These are phyloP conservation scores for Vicugna pacos DNA, from an alignment of 2,113 vertebrate species.

Conservation along the genomic window DNA sequence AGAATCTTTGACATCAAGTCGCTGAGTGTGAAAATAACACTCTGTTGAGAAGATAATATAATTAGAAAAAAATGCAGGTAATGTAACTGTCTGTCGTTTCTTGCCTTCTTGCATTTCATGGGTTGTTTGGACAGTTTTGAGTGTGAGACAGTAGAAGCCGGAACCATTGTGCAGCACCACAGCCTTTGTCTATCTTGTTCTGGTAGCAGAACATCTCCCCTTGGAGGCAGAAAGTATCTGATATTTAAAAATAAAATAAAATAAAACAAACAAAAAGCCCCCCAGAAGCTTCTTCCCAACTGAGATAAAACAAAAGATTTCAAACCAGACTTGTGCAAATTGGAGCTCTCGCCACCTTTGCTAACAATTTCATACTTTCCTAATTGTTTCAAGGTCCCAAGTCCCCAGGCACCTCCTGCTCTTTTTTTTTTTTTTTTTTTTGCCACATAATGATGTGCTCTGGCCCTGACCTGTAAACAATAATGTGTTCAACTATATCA, in stretches of 20 bases:
- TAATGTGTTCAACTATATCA: not conserved
- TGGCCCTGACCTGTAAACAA: not conserved
- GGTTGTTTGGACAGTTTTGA: not conserved
- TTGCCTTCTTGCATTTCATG: not conserved
- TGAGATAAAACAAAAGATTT: conserved; percentile 33
- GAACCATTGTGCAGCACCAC: not conserved
- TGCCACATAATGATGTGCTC: not conserved
- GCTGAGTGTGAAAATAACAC: conserved; percentile 61
- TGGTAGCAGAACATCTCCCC: not conserved
- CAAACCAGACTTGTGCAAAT: not conserved
- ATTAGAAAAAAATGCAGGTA: conserved; percentile 49
- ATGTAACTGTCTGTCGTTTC: not conserved
- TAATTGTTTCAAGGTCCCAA: not conserved
- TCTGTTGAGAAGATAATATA: conserved; percentile 53
- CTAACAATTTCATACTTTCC: not conserved
- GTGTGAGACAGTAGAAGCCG: not conserved
- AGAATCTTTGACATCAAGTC: conserved; percentile 63
- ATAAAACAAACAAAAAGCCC: not conserved
- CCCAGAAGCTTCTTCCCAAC: not conserved
- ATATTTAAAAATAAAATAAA: not conserved
- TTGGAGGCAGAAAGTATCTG: not conserved
- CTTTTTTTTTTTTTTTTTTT: too few species aligned
- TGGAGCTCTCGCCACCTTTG: not conserved
- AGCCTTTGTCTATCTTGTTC: not conserved
- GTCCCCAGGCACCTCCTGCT: not conserved